Evolutionary conservation across 2,797 vertebrate genomes (phyloP).

Genomic region (Catostomus latipinnis): DNA sequence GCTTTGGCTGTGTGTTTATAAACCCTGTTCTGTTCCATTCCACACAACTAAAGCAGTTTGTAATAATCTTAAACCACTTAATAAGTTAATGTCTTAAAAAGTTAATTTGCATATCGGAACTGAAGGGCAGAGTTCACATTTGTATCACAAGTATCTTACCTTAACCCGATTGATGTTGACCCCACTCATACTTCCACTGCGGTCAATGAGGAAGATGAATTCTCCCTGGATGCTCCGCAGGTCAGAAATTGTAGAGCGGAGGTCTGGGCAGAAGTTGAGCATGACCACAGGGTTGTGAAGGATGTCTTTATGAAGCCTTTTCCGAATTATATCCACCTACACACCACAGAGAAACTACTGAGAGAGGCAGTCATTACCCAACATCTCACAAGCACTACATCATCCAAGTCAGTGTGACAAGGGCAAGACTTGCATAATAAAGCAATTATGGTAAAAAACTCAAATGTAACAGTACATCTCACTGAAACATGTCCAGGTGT

Average conservation of each 20-base stretch:
- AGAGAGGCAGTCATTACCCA: background rate
- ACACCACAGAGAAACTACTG: constrained; percentile 4
- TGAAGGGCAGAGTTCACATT: background rate
- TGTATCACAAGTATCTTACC: constrained; percentile 71
- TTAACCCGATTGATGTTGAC: constrained; percentile 84
- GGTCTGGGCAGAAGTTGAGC: constrained; percentile 94
- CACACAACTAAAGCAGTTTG: background rate
- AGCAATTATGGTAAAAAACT: too few species aligned
- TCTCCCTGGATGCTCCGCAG: constrained; percentile 87
- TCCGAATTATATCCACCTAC: constrained; percentile 90
- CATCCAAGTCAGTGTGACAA: too few species aligned
- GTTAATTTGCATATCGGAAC: constrained; percentile 16
- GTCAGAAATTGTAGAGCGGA: constrained; percentile 81
- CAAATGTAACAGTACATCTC: too few species aligned
- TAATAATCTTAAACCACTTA: constrained; percentile 7
- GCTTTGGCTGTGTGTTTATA: background rate
- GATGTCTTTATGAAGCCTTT: constrained; percentile 93
- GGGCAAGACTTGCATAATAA: too few species aligned
- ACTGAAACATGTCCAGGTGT: too few species aligned
- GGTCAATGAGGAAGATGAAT: constrained; percentile 93
- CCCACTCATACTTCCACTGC: constrained; percentile 90
- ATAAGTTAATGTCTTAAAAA: constrained; percentile 30
- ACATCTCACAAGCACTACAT: background rate
- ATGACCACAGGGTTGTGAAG: constrained; percentile 92
- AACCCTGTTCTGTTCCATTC: background rate